Evolutionary conservation across 2,888 invertebrate genomes (phyloP), one percentile per base, ranked within the genome.

Genomic region (Ryuthela nishihirai): DNA sequence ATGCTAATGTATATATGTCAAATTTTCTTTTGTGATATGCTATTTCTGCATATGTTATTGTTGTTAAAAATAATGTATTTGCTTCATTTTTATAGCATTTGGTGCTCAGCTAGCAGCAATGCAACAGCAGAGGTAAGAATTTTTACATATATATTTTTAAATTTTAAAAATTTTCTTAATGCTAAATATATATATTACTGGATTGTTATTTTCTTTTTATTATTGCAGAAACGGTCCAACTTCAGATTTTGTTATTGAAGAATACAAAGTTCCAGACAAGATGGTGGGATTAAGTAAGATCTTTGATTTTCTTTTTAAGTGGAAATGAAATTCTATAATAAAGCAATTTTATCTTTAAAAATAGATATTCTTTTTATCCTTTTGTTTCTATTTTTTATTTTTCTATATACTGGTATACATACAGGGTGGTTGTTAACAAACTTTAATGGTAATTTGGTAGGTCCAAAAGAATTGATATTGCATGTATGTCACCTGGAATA

Each of bases 281-380:
- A 90, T 95, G 85, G 92, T 94, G 70, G 92, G 89, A 71, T 79
- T 93, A 50, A 89, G 89, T 90, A 79, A 86, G 88, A 84, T 17
- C 39, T 36, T 7, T 29, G n/a, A n/a, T n/a, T n/a, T n/a, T n/a
- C n/a, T n/a, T n/a, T n/a, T n/a, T n/a, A n/a, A n/a, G n/a, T n/a
- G n/a, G n/a, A n/a, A n/a, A n/a, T n/a, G n/a, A n/a, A n/a, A n/a
- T n/a, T n/a, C n/a, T n/a, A n/a, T n/a, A n/a, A n/a, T n/a, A n/a
- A n/a, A n/a, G n/a, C n/a, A n/a, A n/a, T n/a, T n/a, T n/a, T n/a
- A n/a, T n/a, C n/a, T n/a, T n/a, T n/a, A n/a, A n/a, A n/a, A n/a
- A n/a, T n/a, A n/a, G n/a, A n/a, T n/a, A n/a, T n/a, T n/a, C n/a
- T n/a, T n/a, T n/a, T n/a, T n/a, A n/a, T n/a, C n/a, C n/a, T n/a